A percentile compares a stretch with the other conserved stretches of the same genome.
phyloP scores from a whole-genome alignment of 2,888 invertebrate species.

The Craniophora ligustri region DNA sequence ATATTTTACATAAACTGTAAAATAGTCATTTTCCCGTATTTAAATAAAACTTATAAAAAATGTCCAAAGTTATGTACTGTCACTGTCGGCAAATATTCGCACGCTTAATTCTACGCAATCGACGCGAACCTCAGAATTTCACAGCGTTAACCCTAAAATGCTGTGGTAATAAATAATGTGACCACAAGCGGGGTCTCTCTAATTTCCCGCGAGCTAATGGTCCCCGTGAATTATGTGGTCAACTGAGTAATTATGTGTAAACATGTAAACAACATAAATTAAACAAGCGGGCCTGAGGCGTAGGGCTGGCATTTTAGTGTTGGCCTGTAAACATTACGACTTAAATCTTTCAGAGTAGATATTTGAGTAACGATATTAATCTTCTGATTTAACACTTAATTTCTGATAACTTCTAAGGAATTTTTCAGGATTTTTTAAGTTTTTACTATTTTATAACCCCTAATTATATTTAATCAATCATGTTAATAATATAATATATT shows the following conservation, averaged over 20 bases:
- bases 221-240: conserved; percentile 47
- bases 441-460: no score
- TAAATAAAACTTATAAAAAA: no score
- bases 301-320: conserved; percentile 31
- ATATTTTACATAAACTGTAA: no score
- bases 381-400: no score
- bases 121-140: conserved; percentile 1
- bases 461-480: no score
- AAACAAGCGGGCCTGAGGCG: not conserved
- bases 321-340: conserved; percentile 2
- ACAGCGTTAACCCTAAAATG: conserved; percentile 29
- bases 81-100: not conserved
- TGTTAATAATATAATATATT: no score
- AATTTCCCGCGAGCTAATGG: conserved; percentile 39
- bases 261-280: conserved; percentile 49
- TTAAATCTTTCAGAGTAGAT: conserved; percentile 12
- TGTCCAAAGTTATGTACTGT: no score
- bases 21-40: no score
- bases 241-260: conserved; percentile 39
- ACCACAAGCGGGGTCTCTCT: conserved; percentile 24
- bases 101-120: not conserved
- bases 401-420: no score
- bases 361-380: no score
- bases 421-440: no score
- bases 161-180: conserved; percentile 33